Evolutionary conservation across 2,888 invertebrate species (phyloP).

Genomic region (Pachymerium ferrugineum): DNA sequence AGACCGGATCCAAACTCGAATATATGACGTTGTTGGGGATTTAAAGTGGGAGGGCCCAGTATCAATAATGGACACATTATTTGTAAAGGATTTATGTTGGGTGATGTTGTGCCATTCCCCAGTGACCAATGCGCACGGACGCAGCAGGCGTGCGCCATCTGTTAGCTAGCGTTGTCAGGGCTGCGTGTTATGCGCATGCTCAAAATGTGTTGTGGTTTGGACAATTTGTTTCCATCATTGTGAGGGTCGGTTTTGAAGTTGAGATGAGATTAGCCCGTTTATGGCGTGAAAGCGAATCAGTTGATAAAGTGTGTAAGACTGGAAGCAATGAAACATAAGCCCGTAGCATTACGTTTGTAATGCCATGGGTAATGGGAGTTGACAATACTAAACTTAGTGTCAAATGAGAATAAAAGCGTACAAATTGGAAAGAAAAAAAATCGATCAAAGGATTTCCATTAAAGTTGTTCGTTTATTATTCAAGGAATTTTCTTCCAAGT

Average conservation of each 20-base stretch:
- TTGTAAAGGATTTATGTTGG: constrained; percentile 2
- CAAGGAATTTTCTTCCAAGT: too few relatives aligned
- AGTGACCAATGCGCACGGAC: constrained; percentile 24
- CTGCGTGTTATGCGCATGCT: constrained; percentile 16
- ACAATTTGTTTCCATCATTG: constrained; percentile 27
- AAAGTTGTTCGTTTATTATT: too few relatives aligned
- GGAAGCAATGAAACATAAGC: constrained; percentile 18
- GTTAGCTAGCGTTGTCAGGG: constrained; percentile 5
- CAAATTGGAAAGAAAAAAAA: too few relatives aligned
- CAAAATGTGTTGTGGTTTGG: constrained; percentile 17
- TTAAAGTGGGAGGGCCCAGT: neutral
- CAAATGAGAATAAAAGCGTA: neutral
- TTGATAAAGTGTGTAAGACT: constrained; percentile 24
- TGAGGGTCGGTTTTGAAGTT: constrained; percentile 6
- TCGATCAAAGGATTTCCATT: too few relatives aligned
- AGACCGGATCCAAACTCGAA: too few relatives aligned
- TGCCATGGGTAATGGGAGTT: neutral
- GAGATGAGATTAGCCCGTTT: constrained; percentile 12
- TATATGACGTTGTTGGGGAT: neutral
- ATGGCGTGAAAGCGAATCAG: constrained; percentile 7
- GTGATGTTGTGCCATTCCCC: constrained; percentile 16
- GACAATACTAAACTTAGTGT: neutral
- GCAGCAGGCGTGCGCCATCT: constrained; percentile 24
- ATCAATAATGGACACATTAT: constrained; percentile 27
- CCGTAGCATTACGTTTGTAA: neutral